Evolutionary conservation across 2,888 invertebrate species (phyloP), one percentile per base, ranked within the genome.

Genomic region (Iselma pallidipennis): DNA sequence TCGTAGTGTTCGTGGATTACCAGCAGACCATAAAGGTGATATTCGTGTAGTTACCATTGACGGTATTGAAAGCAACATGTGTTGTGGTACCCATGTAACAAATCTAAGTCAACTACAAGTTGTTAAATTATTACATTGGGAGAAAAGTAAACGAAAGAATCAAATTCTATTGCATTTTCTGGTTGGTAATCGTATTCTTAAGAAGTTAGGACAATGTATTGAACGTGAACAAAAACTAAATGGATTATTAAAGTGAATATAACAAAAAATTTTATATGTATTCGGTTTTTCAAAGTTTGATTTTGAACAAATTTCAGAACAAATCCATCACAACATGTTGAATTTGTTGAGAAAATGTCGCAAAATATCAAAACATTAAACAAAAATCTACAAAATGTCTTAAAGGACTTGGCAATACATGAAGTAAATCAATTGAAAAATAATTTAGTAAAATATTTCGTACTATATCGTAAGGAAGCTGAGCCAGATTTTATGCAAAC

Each of bases 71-170:
- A 86, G 87, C 61, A 92, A 92, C 74, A 89, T 94, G 87, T 95
- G 95, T 76, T 95, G 95, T 80, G 95, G 95, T 1, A 95, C 95
- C 0, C 95, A 95, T 76, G 92, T 95, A 0, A 83, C 85, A 4
- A 92, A 90, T 79, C 82, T 94, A 28, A 86, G 88, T 59, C 89
- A 90, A 76, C 78, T 90, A 16, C 90, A 90, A 83, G 82, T 84
- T 28, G 83, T 90, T 25, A 90, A 90, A 75, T 73, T 94, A 48
- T 76, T 92, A 12, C 85, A 88, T 55, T 81, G 82, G 0, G 92
- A 93, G 71, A 91, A 91, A 63, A 89, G 90, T 7, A 94, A 91
- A 80, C 69, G 80, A 4, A 91, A 92, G 76, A 85, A 86, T 4
- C 87, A 88, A 75, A 84, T 84, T 0, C 83, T 88, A 53, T 80